Conservation (phyloP, 2,113 vertebrate species). For the Papio anubis region DNA sequence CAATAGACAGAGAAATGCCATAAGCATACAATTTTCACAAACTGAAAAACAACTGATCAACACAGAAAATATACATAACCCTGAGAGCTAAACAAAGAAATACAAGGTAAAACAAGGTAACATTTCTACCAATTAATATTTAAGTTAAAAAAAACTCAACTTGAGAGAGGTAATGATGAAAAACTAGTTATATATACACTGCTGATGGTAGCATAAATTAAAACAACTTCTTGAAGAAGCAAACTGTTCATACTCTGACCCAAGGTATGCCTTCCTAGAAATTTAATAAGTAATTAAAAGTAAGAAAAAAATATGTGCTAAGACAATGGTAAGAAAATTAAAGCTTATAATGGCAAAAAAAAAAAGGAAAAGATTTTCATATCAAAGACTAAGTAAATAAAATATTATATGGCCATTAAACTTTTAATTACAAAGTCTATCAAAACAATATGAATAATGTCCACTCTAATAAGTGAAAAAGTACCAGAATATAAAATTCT, state of each 20-base stretch:
- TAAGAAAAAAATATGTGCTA: background rate
- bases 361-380: background rate
- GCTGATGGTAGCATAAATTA: slow-evolving; percentile 23
- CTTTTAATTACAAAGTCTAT: slow-evolving; percentile 7
- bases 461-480: slow-evolving; percentile 53
- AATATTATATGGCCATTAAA: slow-evolving; percentile 1
- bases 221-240: background rate
- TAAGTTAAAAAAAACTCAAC: background rate
- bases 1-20: slow-evolving; percentile 8
- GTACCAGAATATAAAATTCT: slow-evolving; percentile 39
- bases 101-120: slow-evolving; percentile 35
- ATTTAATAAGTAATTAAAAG: slow-evolving; percentile 23
- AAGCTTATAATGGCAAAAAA: background rate
- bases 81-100: background rate
- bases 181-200: slow-evolving; percentile 15
- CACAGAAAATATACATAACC: background rate
- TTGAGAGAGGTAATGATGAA: background rate
- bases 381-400: slow-evolving; percentile 21
- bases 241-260: slow-evolving; percentile 17
- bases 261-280: background rate
- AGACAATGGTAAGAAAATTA: background rate
- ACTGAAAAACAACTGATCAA: background rate
- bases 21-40: slow-evolving; percentile 7
- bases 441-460: slow-evolving; percentile 45
- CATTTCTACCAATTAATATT: background rate